Evolutionary conservation across 1,140 invertebrate species (phyloP).

Genomic region (Xylocopa sonorina): DNA sequence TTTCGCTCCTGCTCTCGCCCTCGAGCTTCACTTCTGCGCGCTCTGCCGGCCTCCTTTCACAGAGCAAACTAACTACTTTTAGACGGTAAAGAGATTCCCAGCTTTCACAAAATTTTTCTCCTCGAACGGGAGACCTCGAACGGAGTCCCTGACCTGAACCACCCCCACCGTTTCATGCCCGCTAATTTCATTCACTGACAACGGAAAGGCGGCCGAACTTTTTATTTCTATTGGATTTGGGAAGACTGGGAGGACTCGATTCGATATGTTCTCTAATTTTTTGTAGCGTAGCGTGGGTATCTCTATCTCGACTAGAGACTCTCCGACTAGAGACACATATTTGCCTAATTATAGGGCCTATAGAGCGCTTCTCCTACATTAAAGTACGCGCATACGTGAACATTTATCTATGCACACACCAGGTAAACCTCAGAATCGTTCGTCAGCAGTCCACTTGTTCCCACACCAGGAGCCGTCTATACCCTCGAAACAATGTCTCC

Average conservation of each 20-base stretch:
- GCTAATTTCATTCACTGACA: constrained; percentile 17
- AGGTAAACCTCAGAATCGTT: too few species aligned
- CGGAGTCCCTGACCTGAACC: too few species aligned
- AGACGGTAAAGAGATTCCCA: constrained; percentile 23
- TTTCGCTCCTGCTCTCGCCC: background rate
- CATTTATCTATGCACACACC: too few species aligned
- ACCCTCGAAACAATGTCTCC: background rate
- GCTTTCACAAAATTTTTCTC: constrained; percentile 36
- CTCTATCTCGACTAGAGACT: too few species aligned
- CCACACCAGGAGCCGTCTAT: background rate
- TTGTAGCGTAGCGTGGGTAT: too few species aligned
- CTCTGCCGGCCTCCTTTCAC: constrained; percentile 5
- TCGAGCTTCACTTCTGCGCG: constrained; percentile 5
- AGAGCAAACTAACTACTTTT: constrained; percentile 20
- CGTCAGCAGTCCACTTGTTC: too few species aligned
- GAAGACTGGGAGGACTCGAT: too few species aligned
- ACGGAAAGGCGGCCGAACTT: background rate
- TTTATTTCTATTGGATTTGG: background rate
- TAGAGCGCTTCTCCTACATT: too few species aligned
- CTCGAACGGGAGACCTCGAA: background rate
- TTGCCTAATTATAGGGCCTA: too few species aligned
- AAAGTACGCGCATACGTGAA: too few species aligned
- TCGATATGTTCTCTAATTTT: too few species aligned
- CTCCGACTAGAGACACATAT: too few species aligned
- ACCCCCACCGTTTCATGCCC: background rate